Evolutionary conservation across 2,797 vertebrate species (phyloP), one percentile per base, ranked within the genome.

Genomic region (Lepidocolaptes lacrymiger): DNA sequence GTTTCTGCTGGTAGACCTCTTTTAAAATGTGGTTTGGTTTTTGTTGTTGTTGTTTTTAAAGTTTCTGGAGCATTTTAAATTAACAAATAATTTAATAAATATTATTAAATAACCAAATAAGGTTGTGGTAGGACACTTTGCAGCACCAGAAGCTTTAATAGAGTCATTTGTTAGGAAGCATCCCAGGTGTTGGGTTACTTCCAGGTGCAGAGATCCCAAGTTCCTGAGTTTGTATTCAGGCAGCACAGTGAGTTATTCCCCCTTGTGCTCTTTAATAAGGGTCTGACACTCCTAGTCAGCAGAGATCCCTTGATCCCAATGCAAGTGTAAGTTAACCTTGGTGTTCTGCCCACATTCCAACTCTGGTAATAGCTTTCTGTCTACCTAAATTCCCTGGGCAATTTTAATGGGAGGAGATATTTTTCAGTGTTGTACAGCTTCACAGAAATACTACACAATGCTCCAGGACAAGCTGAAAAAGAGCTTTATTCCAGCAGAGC

Each of bases 291-390:
- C 76, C 41, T 48, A 2, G 6, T 81, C 81, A 91, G 80, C 72
- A 43, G 74, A 68, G 82, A 87, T 90, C 48, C 69, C 72, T 61
- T 75, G 69, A 82, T 84, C 51, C 74, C 56, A 30, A 19, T 49
- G 44, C 64, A 91, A 66, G 84, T 24, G 24, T 66, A 69, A 64
- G 69, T 73, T 75, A 80, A 59, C 75, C 84, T 85, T 83, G 64
- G 48, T 93, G 51, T 71, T 80, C 72, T 46, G 71, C 89, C 85
- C 77, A 88, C 78, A 85, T 92, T 80, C 88, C 55, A 69, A 5
- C 51, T 82, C 56, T 51, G 66, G 52, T 91, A 80, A 92, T 69
- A 92, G 92, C 72, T 94, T 95, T 92, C 91, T 75, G 73, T 88
- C 93, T 95, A 10, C 87, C 76, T 80, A 59, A 87, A 91, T 85